These are phyloP conservation scores for Pachymerium ferrugineum DNA, from an alignment of 2,888 invertebrate species.

Conservation along the genomic window DNA sequence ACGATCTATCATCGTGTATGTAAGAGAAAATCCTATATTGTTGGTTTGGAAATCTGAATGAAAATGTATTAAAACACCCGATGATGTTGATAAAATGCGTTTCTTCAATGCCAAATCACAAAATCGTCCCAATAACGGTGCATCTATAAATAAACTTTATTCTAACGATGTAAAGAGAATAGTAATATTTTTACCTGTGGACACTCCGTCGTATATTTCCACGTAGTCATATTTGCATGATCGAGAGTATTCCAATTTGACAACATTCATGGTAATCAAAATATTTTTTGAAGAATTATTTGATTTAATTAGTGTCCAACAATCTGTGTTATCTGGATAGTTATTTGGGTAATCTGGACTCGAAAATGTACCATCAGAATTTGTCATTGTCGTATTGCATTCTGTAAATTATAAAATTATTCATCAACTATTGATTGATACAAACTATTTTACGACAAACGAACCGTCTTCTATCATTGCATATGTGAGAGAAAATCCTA, in stretches of 20 bases:
- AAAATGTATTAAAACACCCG: conserved; percentile 38
- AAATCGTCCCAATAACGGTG: conserved; percentile 31
- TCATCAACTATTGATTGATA: background rate
- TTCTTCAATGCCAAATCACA: conserved; percentile 28
- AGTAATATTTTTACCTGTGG: background rate
- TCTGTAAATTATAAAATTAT: conserved; percentile 24
- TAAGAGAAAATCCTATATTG: conserved; percentile 37
- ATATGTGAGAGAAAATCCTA: conserved; percentile 38
- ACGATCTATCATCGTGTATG: conserved; percentile 32
- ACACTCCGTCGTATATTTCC: conserved; percentile 38
- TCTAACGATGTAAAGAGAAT: too few relatives aligned
- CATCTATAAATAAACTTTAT: background rate
- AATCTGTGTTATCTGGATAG: conserved; percentile 40
- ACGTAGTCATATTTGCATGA: conserved; percentile 40
- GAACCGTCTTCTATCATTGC: background rate
- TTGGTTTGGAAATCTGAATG: conserved; percentile 39
- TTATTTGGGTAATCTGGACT: conserved; percentile 40
- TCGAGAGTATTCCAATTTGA: conserved; percentile 38
- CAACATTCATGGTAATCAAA: conserved; percentile 37
- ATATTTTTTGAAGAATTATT: conserved; percentile 33
- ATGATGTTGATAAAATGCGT: conserved; percentile 30
- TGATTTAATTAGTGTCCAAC: conserved; percentile 38
- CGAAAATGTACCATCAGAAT: conserved; percentile 35
- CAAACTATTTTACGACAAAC: background rate
- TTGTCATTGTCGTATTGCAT: conserved; percentile 36